These are phyloP conservation scores for Staurois parvus DNA, from an alignment of 2,797 vertebrate genomes.

Conservation along the genomic window DNA sequence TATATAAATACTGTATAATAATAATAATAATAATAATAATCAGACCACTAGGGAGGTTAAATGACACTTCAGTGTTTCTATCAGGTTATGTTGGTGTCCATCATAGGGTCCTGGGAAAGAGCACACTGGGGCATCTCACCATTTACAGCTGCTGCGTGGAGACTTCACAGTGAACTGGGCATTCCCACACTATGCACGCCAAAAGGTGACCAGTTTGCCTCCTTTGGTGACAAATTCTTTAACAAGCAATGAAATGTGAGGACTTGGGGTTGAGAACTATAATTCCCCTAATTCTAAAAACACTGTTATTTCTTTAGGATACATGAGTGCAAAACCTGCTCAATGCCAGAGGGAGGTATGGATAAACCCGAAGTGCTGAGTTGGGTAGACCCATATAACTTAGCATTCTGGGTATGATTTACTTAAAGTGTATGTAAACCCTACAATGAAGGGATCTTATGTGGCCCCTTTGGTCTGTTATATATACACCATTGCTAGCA, in stretches of 20 bases:
- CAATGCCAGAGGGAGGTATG: background rate
- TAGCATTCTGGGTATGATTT: background rate
- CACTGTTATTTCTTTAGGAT: background rate
- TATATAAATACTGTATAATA: too few species aligned
- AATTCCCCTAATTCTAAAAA: background rate
- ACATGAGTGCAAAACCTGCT: background rate
- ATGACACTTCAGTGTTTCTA: background rate
- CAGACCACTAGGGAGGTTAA: too few species aligned
- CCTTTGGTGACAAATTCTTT: slow-evolving; percentile 58
- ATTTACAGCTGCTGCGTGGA: slow-evolving; percentile 42
- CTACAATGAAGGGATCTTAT: too few species aligned
- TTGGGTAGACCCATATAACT: background rate
- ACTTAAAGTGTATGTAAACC: too few species aligned
- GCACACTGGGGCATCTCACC: slow-evolving; percentile 4
- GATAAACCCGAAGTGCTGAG: too few species aligned
- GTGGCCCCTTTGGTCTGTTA: too few species aligned
- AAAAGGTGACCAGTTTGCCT: slow-evolving; percentile 58
- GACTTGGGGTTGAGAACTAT: slow-evolving; percentile 19
- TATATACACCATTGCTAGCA: too few species aligned
- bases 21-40: too few species aligned
- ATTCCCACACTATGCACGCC: slow-evolving; percentile 55
- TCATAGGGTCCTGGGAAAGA: slow-evolving; percentile 34
- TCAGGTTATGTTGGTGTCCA: slow-evolving; percentile 13
- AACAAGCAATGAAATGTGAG: slow-evolving; percentile 16
- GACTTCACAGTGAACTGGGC: slow-evolving; percentile 32